Conservation (phyloP, 2,797 vertebrate species). For the Sebastes minor region DNA sequence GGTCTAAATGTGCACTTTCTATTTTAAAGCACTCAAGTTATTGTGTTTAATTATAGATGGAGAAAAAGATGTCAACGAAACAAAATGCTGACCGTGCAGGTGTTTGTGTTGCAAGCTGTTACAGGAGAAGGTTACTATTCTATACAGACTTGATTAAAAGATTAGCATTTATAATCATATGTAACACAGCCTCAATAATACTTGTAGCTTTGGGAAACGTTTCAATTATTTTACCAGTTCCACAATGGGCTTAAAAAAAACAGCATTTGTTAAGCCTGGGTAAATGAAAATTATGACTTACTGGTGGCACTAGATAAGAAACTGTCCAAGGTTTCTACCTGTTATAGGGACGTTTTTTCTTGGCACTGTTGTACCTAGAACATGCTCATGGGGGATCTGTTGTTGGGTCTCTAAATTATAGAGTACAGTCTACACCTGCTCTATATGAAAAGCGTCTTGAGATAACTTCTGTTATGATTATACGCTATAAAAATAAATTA, state of each 20-base stretch:
- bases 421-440: background rate
- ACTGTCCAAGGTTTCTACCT: background rate
- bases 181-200: background rate
- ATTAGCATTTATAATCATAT: background rate
- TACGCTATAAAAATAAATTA: background rate
- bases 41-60: slow-evolving; percentile 53
- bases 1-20: slow-evolving; percentile 16
- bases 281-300: background rate
- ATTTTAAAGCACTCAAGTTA: slow-evolving; percentile 22
- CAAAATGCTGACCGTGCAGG: slow-evolving; percentile 47
- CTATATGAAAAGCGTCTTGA: background rate
- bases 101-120: slow-evolving; percentile 18
- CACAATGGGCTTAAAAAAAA: background rate
- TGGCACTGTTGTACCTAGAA: background rate
- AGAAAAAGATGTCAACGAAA: slow-evolving; percentile 3
- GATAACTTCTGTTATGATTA: background rate
- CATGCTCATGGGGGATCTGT: too few species aligned
- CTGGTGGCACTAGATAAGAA: background rate
- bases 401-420: too few species aligned
- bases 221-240: too few species aligned
- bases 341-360: background rate
- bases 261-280: background rate
- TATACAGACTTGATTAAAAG: background rate
- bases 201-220: background rate
- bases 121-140: background rate